Evolutionary conservation across 2,888 invertebrate species (phyloP), one percentile per base, ranked within the genome.

Genomic region (Stenodema calcarata): DNA sequence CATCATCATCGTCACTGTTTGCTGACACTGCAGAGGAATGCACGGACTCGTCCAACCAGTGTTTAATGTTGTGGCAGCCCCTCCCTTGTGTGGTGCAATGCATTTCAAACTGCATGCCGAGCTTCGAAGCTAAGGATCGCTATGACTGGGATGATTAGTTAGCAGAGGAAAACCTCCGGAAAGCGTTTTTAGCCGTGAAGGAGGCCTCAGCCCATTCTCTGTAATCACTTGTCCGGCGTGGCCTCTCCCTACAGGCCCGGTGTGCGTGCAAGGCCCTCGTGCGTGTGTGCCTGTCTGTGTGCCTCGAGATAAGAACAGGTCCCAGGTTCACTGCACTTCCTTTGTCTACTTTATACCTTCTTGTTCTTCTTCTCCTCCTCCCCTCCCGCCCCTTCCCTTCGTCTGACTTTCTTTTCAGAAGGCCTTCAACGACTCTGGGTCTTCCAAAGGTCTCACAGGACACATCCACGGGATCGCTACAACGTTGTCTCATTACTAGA

Each of bases 321-420:
- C 73, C 73, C 73, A 73, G 73, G 73, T 73, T 73, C 73, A 73
- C 35, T 73, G 73, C 73, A 73, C 73, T 73, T 73, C 73, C 73
- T 73, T 73, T 73, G 73, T 73, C 73, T 73, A 73, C 73, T 41
- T 73, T 30, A 73, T 73, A 73, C 35, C 12, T 23, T 9, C 12
- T 16, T n/a, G 9, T 12, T 47, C 47, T 47, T 12, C 27, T 62
- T 62, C 62, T 62, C 12, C 12, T 14, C 14, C 23, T 7, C 12
- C 54, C 18, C 54, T 7, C 18, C n/a, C 18, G 1, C 18, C 54
- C 18, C 18, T n/a, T 18, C n/a, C 23, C 62, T 62, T 35, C 73
- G 14, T 73, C 30, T 30, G n/a, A 30, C 73, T 73, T 73, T 41
- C 73, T 41, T 73, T 73, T 73, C 73, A 16, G n/a, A 30, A 73